Evolutionary conservation across 2,888 invertebrate genomes (phyloP), one percentile per base, ranked within the genome.

Genomic region (Auanema sp.): DNA sequence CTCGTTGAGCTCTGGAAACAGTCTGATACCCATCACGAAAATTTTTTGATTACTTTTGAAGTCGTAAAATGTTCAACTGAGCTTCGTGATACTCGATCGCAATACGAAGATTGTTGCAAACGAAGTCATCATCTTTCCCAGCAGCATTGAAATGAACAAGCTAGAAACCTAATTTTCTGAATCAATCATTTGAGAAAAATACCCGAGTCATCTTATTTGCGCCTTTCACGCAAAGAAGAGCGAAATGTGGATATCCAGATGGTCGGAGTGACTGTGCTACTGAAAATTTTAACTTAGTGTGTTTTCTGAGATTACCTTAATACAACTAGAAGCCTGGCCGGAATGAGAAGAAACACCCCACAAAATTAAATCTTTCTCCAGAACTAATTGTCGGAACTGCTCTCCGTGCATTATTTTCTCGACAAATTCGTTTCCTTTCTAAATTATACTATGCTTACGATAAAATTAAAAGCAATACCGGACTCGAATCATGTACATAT

Each of bases 261-360:
- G 47, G 47, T 8, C 47, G 5, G 18, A 47, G 47, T 8, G 21
- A 18, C 8, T 21, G 16, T 8, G 47, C 47, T 8, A 47, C 47
- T 47, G 21, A 47, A 47, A 18, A n/a, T n/a, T n/a, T n/a, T n/a
- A n/a, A n/a, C n/a, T n/a, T n/a, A n/a, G n/a, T n/a, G n/a, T n/a
- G n/a, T n/a, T n/a, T n/a, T n/a, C n/a, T 16, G 6, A 47, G 21
- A 21, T 8, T 33, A n/a, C 21, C 8, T 44, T 16, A 16, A 23
- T 52, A 63, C 63, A 52, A 25, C 43, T 58, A 12, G 24, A 33
- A 16, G 57, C 68, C 23, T 68, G 65, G 12, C 65, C 56, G 16
- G 59, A 53, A 14, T 49, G 55, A n/a, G 41, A 42, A n/a, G 68
- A 62, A 16, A 54, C 56, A 12, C 68, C 68, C 51, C 58, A 68